Percentiles rank a stretch among this genome's conserved stretches.
These are phyloP conservation scores for Tursiops truncatus DNA, from an alignment of 2,113 vertebrate genomes.

Conservation along the genomic window DNA sequence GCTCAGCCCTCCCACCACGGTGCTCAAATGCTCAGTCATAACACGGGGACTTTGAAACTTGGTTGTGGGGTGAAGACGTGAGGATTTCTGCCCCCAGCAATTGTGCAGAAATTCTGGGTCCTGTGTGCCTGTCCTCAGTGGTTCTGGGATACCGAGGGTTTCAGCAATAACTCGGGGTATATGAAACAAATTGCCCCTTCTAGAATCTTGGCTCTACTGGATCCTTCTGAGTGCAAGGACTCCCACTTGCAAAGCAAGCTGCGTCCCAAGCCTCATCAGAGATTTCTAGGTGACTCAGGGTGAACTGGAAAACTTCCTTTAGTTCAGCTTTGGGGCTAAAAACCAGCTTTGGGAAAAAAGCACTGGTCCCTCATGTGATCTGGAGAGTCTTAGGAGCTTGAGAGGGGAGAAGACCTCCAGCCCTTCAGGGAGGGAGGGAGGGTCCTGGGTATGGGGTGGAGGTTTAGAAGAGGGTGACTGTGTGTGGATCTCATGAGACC, in stretches of 20 bases:
- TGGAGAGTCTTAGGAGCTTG: neutral
- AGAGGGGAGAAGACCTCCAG: neutral
- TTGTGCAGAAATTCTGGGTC: constrained; percentile 31
- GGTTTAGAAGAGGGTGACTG: neutral
- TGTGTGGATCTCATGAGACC: neutral
- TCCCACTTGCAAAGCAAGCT: neutral
- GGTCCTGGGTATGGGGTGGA: neutral
- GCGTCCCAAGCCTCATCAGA: neutral
- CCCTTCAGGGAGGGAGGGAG: neutral
- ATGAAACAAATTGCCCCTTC: neutral
- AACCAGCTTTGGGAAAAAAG: constrained; percentile 57
- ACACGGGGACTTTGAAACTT: neutral
- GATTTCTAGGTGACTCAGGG: constrained; percentile 43
- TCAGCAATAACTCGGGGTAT: neutral
- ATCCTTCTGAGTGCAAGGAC: neutral
- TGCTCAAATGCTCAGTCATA: neutral
- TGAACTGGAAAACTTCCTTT: constrained; percentile 55
- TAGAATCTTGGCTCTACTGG: neutral
- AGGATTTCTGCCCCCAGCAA: neutral
- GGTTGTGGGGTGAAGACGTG: neutral
- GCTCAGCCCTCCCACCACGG: neutral
- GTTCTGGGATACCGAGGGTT: neutral
- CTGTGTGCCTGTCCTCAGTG: neutral
- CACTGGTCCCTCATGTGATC: neutral
- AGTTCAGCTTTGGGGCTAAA: constrained; percentile 55